Percentiles rank a stretch among this genome's conserved stretches.
Conservation (phyloP, 2,888 invertebrate genomes). For the Salticus scenicus region DNA sequence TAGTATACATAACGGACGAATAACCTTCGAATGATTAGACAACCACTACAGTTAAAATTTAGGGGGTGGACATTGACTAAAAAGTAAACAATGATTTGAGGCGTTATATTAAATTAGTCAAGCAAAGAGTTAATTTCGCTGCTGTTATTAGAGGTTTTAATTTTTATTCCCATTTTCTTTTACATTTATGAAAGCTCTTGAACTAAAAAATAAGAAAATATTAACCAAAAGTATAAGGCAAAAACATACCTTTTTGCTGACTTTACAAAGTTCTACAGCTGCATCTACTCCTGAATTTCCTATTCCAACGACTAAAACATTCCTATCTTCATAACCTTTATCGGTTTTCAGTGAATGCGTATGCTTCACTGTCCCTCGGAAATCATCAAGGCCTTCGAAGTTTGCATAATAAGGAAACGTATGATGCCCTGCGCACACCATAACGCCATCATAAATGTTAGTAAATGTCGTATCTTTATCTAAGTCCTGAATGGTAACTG, state of each 20-base stretch:
- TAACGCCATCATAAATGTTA: slow-evolving; percentile 77
- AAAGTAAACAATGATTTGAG: no score
- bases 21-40: no score
- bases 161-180: no score
- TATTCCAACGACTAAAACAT: slow-evolving; percentile 77
- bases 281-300: slow-evolving; percentile 77
- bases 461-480: neutral
- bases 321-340: slow-evolving; percentile 73
- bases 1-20: no score
- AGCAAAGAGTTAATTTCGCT: no score
- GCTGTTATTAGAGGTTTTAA: no score
- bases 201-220: no score
- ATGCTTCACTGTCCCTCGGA: slow-evolving; percentile 72
- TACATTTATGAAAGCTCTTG: no score
- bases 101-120: no score
- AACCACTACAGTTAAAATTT: no score
- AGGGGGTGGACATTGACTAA: no score
- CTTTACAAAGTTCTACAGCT: slow-evolving; percentile 75
- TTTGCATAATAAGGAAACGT: slow-evolving; percentile 76
- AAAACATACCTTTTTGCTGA: slow-evolving; percentile 73
- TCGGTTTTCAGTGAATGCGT: slow-evolving; percentile 71
- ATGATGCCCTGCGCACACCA: slow-evolving; percentile 78
- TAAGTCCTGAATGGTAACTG: slow-evolving; percentile 25
- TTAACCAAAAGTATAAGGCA: no score
- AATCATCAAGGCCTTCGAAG: slow-evolving; percentile 75